A percentile compares a stretch with the other conserved stretches of the same genome.
Evolutionary conservation across 2,888 invertebrate genomes (phyloP).

Genomic region (Mantis religiosa): DNA sequence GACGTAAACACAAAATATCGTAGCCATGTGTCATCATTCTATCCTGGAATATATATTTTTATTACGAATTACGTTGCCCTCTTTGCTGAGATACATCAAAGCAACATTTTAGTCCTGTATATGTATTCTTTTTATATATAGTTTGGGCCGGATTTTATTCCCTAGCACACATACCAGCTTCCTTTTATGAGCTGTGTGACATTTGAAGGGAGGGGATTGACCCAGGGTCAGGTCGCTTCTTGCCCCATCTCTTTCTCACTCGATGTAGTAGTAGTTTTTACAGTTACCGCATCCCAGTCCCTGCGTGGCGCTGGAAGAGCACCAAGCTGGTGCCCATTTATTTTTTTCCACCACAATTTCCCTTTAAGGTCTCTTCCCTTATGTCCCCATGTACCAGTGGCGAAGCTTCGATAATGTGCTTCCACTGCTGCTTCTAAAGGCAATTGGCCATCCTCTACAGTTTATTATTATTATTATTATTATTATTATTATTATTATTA

Average conservation of each 20-base stretch:
- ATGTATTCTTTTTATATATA: not conserved
- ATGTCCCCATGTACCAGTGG: not conserved
- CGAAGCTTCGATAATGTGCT: not conserved
- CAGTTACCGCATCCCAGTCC: not conserved
- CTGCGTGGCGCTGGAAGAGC: not conserved
- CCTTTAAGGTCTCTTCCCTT: not conserved
- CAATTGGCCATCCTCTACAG: not conserved
- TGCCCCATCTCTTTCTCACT: not conserved
- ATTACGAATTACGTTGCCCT: not conserved
- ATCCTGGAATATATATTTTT: not conserved
- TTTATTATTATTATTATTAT: too few species aligned
- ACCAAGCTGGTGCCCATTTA: not conserved
- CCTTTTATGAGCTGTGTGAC: slow-evolving; percentile 2
- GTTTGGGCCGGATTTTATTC: not conserved
- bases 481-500: not conserved
- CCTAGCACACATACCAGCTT: not conserved
- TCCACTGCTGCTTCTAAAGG: not conserved
- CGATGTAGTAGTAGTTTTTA: not conserved
- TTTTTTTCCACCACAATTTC: not conserved
- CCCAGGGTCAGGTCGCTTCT: not conserved
- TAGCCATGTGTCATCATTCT: not conserved
- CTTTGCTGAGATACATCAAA: not conserved
- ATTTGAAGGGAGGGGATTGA: not conserved
- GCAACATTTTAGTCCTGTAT: not conserved
- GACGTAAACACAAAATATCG: not conserved